phyloP scores from a whole-genome alignment of 1,140 invertebrate species.

The Tetragnatha versicolor region DNA sequence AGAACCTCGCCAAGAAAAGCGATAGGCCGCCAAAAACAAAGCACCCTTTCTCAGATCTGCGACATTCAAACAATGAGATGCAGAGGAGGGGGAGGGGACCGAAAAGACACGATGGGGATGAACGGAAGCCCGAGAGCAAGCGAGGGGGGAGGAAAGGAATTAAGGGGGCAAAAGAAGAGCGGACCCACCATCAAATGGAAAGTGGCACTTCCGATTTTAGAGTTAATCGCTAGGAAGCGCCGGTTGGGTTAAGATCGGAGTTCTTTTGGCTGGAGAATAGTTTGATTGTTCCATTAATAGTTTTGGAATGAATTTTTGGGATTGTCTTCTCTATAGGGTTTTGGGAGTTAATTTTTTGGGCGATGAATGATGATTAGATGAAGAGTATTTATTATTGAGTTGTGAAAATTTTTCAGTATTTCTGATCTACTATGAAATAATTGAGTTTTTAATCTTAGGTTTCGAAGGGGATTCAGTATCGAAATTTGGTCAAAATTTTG shows the following conservation, averaged over 20 bases:
- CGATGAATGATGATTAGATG: too few relatives aligned
- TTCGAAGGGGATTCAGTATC: too few relatives aligned
- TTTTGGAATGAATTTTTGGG: slow-evolving; percentile 1
- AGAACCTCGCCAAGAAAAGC: slow-evolving; percentile 5
- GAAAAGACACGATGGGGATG: slow-evolving; percentile 48
- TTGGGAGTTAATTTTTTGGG: too few relatives aligned
- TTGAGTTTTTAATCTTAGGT: too few relatives aligned
- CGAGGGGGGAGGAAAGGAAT: neutral
- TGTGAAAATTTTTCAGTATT: too few relatives aligned
- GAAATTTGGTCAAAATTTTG: too few relatives aligned
- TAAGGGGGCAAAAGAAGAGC: neutral
- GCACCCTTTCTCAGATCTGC: slow-evolving; percentile 6
- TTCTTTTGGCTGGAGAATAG: too few relatives aligned
- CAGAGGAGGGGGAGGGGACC: slow-evolving; percentile 46
- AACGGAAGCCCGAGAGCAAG: slow-evolving; percentile 47
- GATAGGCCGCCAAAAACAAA: neutral
- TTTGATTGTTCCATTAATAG: slow-evolving; percentile 36
- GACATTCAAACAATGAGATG: slow-evolving; percentile 51
- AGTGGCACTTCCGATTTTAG: neutral
- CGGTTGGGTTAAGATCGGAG: too few relatives aligned
- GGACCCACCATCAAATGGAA: neutral
- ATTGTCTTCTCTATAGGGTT: too few relatives aligned
- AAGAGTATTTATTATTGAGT: too few relatives aligned
- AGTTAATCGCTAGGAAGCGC: slow-evolving; percentile 24
- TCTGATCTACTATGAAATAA: too few relatives aligned